phyloP scores from a whole-genome alignment of 1,140 invertebrate genomes.

The Cydia pomonella region DNA sequence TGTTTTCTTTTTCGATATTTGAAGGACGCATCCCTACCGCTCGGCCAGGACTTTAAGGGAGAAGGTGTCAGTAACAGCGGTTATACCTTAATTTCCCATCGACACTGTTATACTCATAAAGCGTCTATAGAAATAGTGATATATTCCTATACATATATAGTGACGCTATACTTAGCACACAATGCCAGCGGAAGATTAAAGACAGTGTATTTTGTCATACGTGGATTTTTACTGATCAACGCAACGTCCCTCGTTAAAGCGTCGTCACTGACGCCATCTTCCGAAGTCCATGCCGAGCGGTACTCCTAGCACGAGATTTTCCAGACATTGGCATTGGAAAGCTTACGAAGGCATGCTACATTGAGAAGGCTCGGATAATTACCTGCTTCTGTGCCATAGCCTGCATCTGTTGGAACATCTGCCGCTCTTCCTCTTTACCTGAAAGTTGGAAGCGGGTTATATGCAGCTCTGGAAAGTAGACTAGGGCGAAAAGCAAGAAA shows the following conservation, averaged over 20 bases:
- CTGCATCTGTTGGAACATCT: conserved; percentile 98
- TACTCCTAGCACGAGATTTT: not conserved
- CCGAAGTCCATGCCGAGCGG: not conserved
- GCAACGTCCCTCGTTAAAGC: not conserved
- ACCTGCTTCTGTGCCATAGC: conserved; percentile 97
- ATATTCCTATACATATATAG: no score
- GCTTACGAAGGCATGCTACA: conserved; percentile 44
- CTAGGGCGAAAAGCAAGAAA: not conserved
- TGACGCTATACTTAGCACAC: no score
- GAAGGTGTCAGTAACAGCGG: not conserved
- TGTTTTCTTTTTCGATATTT: not conserved
- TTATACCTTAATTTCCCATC: not conserved
- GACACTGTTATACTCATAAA: not conserved
- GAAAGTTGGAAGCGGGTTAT: conserved; percentile 57
- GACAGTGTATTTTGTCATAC: no score
- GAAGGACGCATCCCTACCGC: not conserved
- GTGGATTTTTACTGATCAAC: not conserved
- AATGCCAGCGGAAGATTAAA: no score
- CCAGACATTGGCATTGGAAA: conserved; percentile 37
- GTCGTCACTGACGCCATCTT: not conserved
- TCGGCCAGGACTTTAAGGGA: not conserved
- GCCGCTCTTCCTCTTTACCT: conserved; percentile 96
- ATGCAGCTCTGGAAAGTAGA: not conserved
- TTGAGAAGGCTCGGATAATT: conserved; percentile 80
- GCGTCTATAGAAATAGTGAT: not conserved